These are phyloP conservation scores for Calidris pygmaea DNA, from an alignment of 2,113 vertebrate species.

Conservation along the genomic window DNA sequence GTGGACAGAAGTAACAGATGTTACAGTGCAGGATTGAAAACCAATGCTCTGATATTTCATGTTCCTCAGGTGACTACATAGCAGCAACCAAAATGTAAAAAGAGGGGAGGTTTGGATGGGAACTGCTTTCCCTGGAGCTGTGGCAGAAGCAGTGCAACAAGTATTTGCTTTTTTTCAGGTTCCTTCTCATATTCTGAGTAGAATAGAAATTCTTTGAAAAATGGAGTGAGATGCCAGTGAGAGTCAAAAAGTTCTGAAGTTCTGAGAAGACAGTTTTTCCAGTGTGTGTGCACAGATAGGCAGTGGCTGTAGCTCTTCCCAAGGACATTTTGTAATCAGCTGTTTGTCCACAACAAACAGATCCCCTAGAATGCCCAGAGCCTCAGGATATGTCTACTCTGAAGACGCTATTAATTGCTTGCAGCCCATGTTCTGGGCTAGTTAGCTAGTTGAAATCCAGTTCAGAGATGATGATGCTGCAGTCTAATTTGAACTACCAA, in stretches of 20 bases:
- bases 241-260: not conserved
- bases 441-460: not conserved
- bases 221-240: not conserved
- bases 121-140: not conserved
- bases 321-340: not conserved
- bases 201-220: not conserved
- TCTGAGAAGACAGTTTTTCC: not conserved
- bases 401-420: slow-evolving; percentile 7
- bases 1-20: not conserved
- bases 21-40: not conserved
- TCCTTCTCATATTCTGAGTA: not conserved
- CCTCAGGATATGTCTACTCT: not conserved
- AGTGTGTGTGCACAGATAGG: fast-evolving
- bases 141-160: not conserved
- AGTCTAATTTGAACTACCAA: not conserved
- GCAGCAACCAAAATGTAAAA: not conserved
- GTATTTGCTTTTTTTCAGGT: not conserved
- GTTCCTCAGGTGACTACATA: not conserved
- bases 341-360: not conserved
- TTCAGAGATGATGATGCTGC: not conserved
- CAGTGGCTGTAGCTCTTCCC: not conserved
- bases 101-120: fast-evolving
- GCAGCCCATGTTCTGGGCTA: not conserved
- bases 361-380: not conserved
- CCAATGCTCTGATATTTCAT: not conserved